Evolutionary conservation across 2,888 invertebrate genomes (phyloP).

Genomic region (Podabrus alpinus): DNA sequence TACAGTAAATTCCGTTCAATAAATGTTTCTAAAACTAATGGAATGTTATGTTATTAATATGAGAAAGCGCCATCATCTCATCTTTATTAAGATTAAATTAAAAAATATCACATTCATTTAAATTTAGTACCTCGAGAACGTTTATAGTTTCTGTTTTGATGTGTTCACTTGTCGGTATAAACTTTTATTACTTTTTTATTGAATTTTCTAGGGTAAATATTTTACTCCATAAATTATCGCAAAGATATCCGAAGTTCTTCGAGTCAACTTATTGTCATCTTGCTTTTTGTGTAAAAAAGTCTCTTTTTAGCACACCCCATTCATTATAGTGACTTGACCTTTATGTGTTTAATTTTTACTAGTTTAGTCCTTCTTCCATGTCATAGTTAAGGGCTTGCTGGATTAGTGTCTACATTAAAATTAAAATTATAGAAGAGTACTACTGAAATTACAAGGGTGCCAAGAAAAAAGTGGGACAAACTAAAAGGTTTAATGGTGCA

Average conservation of each 20-base stretch:
- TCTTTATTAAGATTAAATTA: neutral
- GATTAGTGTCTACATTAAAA: neutral
- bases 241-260: neutral
- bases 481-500: too few relatives aligned
- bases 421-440: neutral
- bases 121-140: too few relatives aligned
- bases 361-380: neutral
- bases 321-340: too few relatives aligned
- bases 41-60: neutral
- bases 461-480: too few relatives aligned
- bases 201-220: too few relatives aligned
- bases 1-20: neutral
- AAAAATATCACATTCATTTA: neutral
- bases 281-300: too few relatives aligned
- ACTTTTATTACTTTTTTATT: neutral
- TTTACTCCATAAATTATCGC: neutral
- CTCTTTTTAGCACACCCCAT: neutral
- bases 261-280: too few relatives aligned
- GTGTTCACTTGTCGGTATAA: neutral
- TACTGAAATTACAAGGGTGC: neutral
- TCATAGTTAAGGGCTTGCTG: neutral
- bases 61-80: neutral
- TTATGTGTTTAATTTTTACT: neutral
- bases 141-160: neutral
- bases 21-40: neutral